phyloP scores from a whole-genome alignment of 2,888 invertebrate genomes.

The Torymus tubicola region DNA sequence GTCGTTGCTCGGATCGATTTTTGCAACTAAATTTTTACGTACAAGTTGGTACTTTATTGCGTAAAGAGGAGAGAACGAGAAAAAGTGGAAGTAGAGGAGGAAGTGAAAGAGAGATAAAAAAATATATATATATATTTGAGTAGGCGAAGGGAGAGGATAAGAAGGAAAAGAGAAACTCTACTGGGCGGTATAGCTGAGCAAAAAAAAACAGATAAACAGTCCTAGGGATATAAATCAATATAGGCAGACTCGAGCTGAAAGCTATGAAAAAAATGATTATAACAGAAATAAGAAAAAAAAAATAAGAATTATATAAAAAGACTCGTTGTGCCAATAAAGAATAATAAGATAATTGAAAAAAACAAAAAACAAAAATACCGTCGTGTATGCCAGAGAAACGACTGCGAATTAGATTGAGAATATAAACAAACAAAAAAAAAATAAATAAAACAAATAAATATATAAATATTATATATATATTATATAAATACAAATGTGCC shows the following conservation, averaged over 20 bases:
- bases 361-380: conserved; percentile 42
- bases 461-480: conserved; percentile 29
- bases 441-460: conserved; percentile 50
- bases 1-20: conserved; percentile 32
- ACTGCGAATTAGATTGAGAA: conserved; percentile 50
- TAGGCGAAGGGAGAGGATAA: conserved; percentile 1
- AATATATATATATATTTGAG: too few species aligned
- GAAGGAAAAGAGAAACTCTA: conserved; percentile 8
- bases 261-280: neutral
- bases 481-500: conserved; percentile 67
- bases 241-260: conserved; percentile 37
- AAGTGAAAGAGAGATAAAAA: neutral
- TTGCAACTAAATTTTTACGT: conserved; percentile 63
- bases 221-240: conserved; percentile 39
- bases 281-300: conserved; percentile 44
- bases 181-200: conserved; percentile 8
- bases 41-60: conserved; percentile 61
- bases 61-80: conserved; percentile 30
- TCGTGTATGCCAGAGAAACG: conserved; percentile 51
- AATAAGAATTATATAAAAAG: conserved; percentile 39
- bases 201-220: conserved; percentile 18
- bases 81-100: conserved; percentile 1
- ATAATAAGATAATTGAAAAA: too few species aligned
- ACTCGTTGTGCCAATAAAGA: conserved; percentile 59
- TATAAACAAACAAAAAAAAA: conserved; percentile 30